phyloP scores from a whole-genome alignment of 2,888 invertebrate genomes.

The Yponomeuta plumbellus region DNA sequence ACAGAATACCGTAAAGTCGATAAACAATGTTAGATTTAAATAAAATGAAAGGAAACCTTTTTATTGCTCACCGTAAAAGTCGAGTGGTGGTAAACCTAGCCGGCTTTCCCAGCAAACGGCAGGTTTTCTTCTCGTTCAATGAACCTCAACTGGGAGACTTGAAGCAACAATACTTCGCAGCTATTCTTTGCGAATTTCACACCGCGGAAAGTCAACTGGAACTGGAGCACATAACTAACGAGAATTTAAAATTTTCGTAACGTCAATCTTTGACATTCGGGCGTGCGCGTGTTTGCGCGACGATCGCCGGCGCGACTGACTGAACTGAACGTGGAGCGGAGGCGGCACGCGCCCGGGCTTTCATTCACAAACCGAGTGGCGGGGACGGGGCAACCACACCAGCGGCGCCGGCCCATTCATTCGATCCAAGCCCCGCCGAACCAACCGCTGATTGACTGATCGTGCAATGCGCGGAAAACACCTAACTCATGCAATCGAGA shows the following conservation, averaged over 20 bases:
- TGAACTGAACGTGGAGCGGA: conserved; percentile 48
- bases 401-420: conserved; percentile 57
- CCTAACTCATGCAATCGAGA: not conserved
- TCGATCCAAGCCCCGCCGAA: conserved; percentile 37
- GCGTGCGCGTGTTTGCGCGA: conserved; percentile 64
- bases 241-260: conserved; percentile 57
- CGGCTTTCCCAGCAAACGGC: conserved; percentile 49
- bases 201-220: conserved; percentile 35
- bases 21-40: conserved; percentile 26
- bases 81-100: conserved; percentile 43
- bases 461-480: conserved; percentile 29
- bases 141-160: conserved; percentile 23
- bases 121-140: conserved; percentile 35
- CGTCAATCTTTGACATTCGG: conserved; percentile 48
- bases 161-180: conserved; percentile 19
- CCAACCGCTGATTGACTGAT: conserved; percentile 29
- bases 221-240: conserved; percentile 36
- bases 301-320: conserved; percentile 64
- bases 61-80: conserved; percentile 63
- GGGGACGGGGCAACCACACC: conserved; percentile 41
- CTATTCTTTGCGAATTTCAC: conserved; percentile 22
- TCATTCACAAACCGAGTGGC: conserved; percentile 70
- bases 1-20: conserved; percentile 16
- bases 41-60: conserved; percentile 42
- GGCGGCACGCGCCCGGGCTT: conserved; percentile 70